Evolutionary conservation across 2,113 vertebrate species (phyloP).

Genomic region (Oncorhynchus masou): DNA sequence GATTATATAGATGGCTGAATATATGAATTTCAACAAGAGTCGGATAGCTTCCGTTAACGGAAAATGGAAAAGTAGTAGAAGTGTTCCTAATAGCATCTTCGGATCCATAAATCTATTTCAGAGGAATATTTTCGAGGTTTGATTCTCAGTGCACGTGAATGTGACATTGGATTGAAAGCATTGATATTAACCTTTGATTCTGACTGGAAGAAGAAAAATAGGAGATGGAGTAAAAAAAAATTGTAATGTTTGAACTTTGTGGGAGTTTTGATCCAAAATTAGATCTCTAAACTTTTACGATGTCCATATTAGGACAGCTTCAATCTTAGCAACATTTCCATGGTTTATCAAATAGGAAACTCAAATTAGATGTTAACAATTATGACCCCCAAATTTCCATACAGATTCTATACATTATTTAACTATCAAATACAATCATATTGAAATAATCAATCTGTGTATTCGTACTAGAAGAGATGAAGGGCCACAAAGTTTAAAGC

Average conservation of each 20-base stretch:
- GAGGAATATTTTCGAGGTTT: not conserved
- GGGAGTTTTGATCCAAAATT: conserved; percentile 24
- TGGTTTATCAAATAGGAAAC: not conserved
- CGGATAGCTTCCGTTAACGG: not conserved
- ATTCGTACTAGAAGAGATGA: conserved; percentile 17
- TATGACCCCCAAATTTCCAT: too few species aligned
- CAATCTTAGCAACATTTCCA: not conserved
- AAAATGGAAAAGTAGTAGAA: not conserved
- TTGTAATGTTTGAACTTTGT: conserved; percentile 49
- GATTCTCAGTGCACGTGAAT: conserved; percentile 6
- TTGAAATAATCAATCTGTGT: conserved; percentile 1
- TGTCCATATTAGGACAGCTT: too few species aligned
- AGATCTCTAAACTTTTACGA: not conserved
- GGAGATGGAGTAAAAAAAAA: conserved; percentile 36
- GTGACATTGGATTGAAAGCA: not conserved
- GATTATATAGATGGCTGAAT: conserved; percentile 5
- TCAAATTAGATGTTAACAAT: not conserved
- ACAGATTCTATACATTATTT: not conserved
- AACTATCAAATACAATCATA: not conserved
- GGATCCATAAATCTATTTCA: not conserved
- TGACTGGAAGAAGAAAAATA: conserved; percentile 23
- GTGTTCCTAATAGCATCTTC: not conserved
- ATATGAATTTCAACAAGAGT: not conserved
- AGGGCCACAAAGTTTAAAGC: conserved; percentile 66
- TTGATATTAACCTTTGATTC: not conserved